These are phyloP conservation scores for Auanema freiburgensis DNA, from an alignment of 2,888 invertebrate species.

Conservation along the genomic window DNA sequence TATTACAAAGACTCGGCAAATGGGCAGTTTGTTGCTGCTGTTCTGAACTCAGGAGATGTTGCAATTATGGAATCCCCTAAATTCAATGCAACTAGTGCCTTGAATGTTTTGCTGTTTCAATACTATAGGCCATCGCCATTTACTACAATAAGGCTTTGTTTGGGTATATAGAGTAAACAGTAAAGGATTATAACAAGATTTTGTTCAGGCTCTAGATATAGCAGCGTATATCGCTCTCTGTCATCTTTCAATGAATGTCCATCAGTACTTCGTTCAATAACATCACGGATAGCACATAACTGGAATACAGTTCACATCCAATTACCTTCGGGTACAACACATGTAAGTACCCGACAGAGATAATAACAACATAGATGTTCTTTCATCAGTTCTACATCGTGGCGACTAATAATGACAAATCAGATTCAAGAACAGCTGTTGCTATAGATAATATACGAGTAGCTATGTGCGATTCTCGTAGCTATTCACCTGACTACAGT, in stretches of 20 bases:
- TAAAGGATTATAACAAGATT: not conserved
- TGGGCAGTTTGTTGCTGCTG: conserved; percentile 58
- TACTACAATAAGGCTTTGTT: conserved; percentile 51
- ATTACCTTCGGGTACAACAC: conserved; percentile 59
- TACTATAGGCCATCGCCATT: conserved; percentile 57
- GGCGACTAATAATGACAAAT: conserved; percentile 56
- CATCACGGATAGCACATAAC: conserved; percentile 56
- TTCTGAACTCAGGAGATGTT: conserved; percentile 61
- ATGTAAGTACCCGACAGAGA: conserved; percentile 35
- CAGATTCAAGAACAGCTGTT: conserved; percentile 52
- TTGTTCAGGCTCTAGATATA: conserved; percentile 42
- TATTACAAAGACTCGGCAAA: conserved; percentile 43
- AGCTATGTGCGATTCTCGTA: conserved; percentile 55
- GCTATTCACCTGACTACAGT: conserved; percentile 47
- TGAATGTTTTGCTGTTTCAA: conserved; percentile 62
- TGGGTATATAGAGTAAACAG: conserved; percentile 25
- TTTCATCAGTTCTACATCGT: conserved; percentile 59
- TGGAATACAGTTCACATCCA: conserved; percentile 63
- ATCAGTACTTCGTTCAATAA: conserved; percentile 58
- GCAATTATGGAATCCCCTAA: conserved; percentile 61
- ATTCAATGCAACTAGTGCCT: conserved; percentile 55
- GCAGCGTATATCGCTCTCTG: conserved; percentile 57
- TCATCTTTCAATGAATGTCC: conserved; percentile 58
- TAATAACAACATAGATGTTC: not conserved
- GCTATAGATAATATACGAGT: conserved; percentile 62